Evolutionary conservation across 2,888 invertebrate species (phyloP), one percentile per base, ranked within the genome.

Genomic region (Eupithecia abbreviata): DNA sequence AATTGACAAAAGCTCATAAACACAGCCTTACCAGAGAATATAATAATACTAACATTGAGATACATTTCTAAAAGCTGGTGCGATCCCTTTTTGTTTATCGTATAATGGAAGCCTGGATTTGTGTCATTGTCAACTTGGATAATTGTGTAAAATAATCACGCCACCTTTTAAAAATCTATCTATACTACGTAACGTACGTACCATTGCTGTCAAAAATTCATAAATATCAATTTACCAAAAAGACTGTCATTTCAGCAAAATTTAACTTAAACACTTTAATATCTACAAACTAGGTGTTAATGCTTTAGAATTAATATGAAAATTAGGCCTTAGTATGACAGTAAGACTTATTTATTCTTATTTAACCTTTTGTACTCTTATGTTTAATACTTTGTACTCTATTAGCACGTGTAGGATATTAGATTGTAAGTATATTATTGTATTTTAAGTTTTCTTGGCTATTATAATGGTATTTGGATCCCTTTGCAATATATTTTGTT

Each of bases 301-400:
- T 45, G 78, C 76, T 82, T 80, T 82, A 87, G 85, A 85, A 87
- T 89, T 87, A 86, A 86, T 86, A 78, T 72, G 67, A 82, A 81
- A 79, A 81, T 80, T 86, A 84, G 77, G 82, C 79, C 82, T 86
- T 82, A 80, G 81, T 84, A 80, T 79, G 78, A 81, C 79, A 82
- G 81, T 73, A 80, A 79, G 66, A 76, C 78, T 80, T 79, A 78
- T 76, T 55, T 69, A 76, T 69, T 69, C 73, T 76, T 76, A 78
- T 74, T 78, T 80, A 75, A 78, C 75, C n/a, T 79, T 80, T 84
- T 84, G 82, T 83, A 84, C 79, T 85, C 82, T 82, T 79, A 77
- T 75, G 77, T 77, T 77, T 75, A 72, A 75, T 75, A 76, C 62
- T 79, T 77, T 80, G 55, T 75, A 73, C 73, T 66, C 77, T 76